A percentile compares a stretch with the other conserved stretches of the same genome.
Evolutionary conservation across 2,888 invertebrate species (phyloP).

Genomic region (Tiliacea citrago): DNA sequence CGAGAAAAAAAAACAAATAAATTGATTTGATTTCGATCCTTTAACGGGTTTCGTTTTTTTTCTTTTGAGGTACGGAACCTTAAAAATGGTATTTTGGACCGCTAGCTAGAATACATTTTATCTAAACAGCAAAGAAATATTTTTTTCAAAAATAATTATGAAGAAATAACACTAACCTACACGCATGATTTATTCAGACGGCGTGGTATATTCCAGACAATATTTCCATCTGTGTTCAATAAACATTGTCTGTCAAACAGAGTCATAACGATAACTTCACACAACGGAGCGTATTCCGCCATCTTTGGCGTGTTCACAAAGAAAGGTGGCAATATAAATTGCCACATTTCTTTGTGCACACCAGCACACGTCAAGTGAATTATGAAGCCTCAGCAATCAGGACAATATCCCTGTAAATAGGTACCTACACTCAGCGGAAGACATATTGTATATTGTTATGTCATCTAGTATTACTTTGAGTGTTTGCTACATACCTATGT

Average conservation of each 20-base stretch:
- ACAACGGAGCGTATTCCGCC: constrained; percentile 1
- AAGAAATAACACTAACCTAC: not conserved
- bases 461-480: not conserved
- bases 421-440: not conserved
- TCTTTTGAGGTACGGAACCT: too few relatives aligned
- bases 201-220: constrained; percentile 12
- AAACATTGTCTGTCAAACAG: constrained; percentile 24
- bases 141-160: not conserved
- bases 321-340: too few relatives aligned
- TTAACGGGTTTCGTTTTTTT: too few relatives aligned
- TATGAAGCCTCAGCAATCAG: constrained; percentile 3
- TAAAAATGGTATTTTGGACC: too few relatives aligned
- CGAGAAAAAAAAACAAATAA: too few relatives aligned
- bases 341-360: constrained; percentile 24
- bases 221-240: constrained; percentile 12
- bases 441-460: not conserved
- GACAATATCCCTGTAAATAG: not conserved
- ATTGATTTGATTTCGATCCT: too few relatives aligned
- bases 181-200: constrained; percentile 9
- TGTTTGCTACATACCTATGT: not conserved
- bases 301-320: too few relatives aligned
- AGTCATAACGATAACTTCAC: constrained; percentile 31
- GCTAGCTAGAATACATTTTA: not conserved
- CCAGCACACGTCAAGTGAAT: constrained; percentile 1
- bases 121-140: not conserved